Evolutionary conservation across 1,140 invertebrate species (phyloP).

Genomic region (Lasioglossum baleicum): DNA sequence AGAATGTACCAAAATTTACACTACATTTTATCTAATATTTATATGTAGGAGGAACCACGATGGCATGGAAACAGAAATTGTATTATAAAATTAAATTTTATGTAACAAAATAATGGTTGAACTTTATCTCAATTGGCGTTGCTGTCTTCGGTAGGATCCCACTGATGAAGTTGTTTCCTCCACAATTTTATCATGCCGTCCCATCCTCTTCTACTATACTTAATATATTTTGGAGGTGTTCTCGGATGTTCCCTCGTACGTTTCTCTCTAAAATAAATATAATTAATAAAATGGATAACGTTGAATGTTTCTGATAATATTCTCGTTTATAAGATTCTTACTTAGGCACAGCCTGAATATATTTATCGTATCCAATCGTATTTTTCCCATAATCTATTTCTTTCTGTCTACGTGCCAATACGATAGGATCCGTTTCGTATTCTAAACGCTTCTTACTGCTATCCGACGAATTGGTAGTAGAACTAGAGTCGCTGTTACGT

Average conservation of each 20-base stretch:
- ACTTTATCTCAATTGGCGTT: conserved; percentile 37
- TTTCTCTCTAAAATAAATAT: conserved; percentile 80
- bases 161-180: conserved; percentile 91
- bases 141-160: conserved; percentile 83
- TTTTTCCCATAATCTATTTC: conserved; percentile 98
- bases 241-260: conserved; percentile 87
- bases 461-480: conserved; percentile 71
- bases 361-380: conserved; percentile 92
- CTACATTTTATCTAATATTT: conserved; percentile 9
- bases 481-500: conserved; percentile 71
- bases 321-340: conserved; percentile 74
- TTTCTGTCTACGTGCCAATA: conserved; percentile 91
- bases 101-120: conserved; percentile 24
- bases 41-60: neutral
- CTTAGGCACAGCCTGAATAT: conserved; percentile 86
- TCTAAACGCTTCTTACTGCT: conserved; percentile 72
- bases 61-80: neutral
- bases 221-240: conserved; percentile 92
- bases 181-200: conserved; percentile 93
- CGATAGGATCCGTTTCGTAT: conserved; percentile 86
- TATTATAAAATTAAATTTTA: neutral
- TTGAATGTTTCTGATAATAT: neutral
- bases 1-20: conserved; percentile 27
- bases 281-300: conserved; percentile 4
- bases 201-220: conserved; percentile 94